Base-by-base conservation (phyloP, 2,888 invertebrate genomes). In the Podabrus alpinus region DNA sequence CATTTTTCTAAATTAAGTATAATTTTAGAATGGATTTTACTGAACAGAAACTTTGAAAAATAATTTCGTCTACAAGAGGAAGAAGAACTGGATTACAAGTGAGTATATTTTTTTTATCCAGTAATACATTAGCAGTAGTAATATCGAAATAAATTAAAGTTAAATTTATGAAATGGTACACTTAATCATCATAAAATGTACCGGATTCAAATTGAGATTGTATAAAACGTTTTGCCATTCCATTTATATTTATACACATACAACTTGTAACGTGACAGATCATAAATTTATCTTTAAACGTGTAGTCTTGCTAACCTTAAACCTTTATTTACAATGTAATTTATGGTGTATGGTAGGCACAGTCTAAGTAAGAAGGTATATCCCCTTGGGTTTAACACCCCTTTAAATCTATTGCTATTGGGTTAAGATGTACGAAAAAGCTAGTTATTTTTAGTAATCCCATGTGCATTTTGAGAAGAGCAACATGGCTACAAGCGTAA, bases 391-490 rank as follows among this genome's bases (percentile, higher is more conserved):
- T 79, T 83, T 82, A 81, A 75, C 83, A 84, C 84, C 82, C 83
- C 82, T 82, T 83, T 82, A 84, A 84, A 85, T 84, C 83, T 84
- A 84, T 84, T 77, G 81, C 81, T 79, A 83, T 84, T 83, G 83
- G 83, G 74, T 73, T 72, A 61, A 64, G 79, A 76, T 78, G 71
- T 72, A 74, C 77, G 76, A 75, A 68, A 77, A 77, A 79, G 76
- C 76, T 60, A 68, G 71, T 71, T 70, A 78, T 81, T 83, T 84
- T 83, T 81, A 79, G 80, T 76, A 79, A 79, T 80, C 84, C 82
- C 83, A 77, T 74, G 81, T 77, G 83, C 80, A 78, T 72, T 73
- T 69, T 73, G 62, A 64, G 67, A 74, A 76, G 66, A 69, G 68
- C 71, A 77, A 80, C 76, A 79, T 79, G 79, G 77, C 79, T 73